Conservation (phyloP, 92 coral and sea anemone species). For the Chrysogorgia sp. region DNA sequence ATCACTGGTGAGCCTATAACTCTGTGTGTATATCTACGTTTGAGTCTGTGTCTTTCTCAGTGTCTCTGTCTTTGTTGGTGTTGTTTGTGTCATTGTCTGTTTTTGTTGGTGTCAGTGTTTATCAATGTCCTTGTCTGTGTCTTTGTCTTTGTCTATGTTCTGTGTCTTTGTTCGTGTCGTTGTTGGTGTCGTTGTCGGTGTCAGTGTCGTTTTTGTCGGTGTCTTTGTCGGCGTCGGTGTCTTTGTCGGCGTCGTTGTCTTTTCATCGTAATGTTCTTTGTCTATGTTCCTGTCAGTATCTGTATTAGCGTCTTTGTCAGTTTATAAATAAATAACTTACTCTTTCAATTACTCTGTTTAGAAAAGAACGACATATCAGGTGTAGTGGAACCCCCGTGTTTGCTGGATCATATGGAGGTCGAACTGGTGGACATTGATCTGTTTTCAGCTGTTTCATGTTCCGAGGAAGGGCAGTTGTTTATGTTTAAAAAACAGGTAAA, state of each 20-base stretch:
- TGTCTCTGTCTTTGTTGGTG: background rate
- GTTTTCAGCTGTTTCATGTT: conserved; percentile 82
- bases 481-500: conserved; percentile 79
- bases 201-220: background rate
- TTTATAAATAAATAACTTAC: background rate
- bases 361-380: conserved; percentile 6
- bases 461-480: conserved; percentile 61
- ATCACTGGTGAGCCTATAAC: conserved; percentile 1
- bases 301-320: background rate
- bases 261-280: too few relatives aligned
- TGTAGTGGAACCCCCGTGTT: conserved; percentile 38
- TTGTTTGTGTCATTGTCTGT: background rate
- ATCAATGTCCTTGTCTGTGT: background rate
- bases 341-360: background rate
- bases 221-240: background rate
- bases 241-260: background rate
- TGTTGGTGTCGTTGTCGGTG: background rate
- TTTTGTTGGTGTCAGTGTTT: background rate
- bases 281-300: background rate
- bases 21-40: background rate
- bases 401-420: conserved; percentile 90
- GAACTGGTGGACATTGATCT: conserved; percentile 94
- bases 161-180: background rate
- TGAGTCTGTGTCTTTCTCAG: background rate
- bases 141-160: background rate